Base-by-base conservation (phyloP, 2,888 invertebrate species). In the Trachelus tabidus region DNA sequence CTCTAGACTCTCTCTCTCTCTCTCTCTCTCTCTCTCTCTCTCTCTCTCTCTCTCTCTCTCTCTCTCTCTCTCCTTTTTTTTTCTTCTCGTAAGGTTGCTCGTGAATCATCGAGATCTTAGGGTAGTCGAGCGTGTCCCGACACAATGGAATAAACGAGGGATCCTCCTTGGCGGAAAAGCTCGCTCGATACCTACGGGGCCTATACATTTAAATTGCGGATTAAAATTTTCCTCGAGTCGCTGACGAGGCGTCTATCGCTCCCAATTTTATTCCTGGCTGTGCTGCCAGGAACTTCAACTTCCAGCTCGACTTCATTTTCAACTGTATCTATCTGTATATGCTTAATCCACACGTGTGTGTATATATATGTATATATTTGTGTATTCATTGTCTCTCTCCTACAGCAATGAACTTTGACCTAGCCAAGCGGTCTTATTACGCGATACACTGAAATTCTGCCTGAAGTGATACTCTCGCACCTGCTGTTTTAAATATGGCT, bases 181-280 rank as follows among this genome's bases (percentile, higher is more conserved):
- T 31, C 71, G 71, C 33, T 34, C 71, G 71, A 71, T 71, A 34
- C 33, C 56, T 12, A 71, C 12, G 71, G 33, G 71, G 9, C 56
- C 71, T 71, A 71, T 71, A 71, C 71, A 71, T 71, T 71, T 71
- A 71, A 71, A 71, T 71, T 71, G 71, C 33, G 71, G 71, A 71
- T 71, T 71, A 71, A 71, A 71, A 71, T 71, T 71, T 69, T 71
- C 71, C 30, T 12, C 71, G 71, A 71, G 71, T 56, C 30, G 71
- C 71, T 71, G 71, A 71, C 71, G 71, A 71, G 71, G 31, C 71
- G 71, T 71, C 71, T 71, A 31, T 31, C 31, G 71, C 56, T 56
- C 56, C 23, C 56, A 56, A 56, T 56, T 56, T 56, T 56, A 56
- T 56, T 9, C 9, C 56, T 9, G 56, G 56, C 56, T 23, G 23